These are phyloP conservation scores for Chouioia cunea DNA, from an alignment of 2,888 invertebrate species.

Conservation along the genomic window DNA sequence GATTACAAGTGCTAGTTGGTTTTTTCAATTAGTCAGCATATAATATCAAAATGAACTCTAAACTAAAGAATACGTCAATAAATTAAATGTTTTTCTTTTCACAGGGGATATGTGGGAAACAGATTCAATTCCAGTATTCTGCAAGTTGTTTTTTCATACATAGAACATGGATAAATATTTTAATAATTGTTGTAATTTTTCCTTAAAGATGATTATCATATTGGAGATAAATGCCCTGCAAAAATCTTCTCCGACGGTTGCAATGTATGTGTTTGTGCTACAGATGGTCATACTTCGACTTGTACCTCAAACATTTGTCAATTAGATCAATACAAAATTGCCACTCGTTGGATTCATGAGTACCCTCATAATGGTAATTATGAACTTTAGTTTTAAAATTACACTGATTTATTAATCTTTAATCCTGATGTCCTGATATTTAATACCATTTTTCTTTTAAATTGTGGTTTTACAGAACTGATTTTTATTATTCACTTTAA, in stretches of 20 bases:
- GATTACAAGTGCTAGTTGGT: too few relatives aligned
- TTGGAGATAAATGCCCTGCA: conserved; percentile 60
- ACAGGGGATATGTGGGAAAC: background rate
- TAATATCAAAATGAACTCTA: too few relatives aligned
- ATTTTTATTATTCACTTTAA: too few relatives aligned
- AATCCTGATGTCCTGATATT: too few relatives aligned
- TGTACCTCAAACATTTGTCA: conserved; percentile 66
- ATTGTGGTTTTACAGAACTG: too few relatives aligned
- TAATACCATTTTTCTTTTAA: too few relatives aligned
- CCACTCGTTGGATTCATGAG: background rate
- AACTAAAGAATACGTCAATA: background rate
- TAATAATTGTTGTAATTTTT: background rate
- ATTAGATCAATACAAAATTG: background rate
- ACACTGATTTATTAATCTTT: too few relatives aligned
- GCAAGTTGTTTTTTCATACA: background rate
- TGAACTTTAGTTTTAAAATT: background rate
- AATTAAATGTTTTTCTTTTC: conserved; percentile 1
- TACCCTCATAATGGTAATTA: conserved; percentile 2
- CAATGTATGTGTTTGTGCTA: conserved; percentile 71
- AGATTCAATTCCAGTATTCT: background rate
- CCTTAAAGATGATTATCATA: conserved; percentile 5
- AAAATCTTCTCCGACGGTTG: conserved; percentile 70
- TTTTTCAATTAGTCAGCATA: too few relatives aligned
- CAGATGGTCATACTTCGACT: conserved; percentile 69
- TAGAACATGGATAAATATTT: too few relatives aligned